phyloP scores from a whole-genome alignment of 2,888 invertebrate genomes.

The Opisthograptis luteolata region DNA sequence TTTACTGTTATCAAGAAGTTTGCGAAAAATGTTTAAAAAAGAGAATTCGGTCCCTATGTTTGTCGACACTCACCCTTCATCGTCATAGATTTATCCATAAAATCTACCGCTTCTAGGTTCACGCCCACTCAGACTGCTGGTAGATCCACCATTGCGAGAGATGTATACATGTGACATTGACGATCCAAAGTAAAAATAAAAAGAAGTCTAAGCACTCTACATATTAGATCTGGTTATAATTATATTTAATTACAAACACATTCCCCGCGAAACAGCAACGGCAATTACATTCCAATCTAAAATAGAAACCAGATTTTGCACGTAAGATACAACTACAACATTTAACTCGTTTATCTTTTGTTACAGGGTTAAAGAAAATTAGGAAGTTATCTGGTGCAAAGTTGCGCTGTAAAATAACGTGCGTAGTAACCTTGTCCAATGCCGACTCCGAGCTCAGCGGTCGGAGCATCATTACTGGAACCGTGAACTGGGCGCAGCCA shows the following conservation, averaged over 20 bases:
- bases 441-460: constrained; percentile 57
- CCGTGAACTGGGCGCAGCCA: constrained; percentile 59
- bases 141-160: too few relatives aligned
- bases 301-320: constrained; percentile 18
- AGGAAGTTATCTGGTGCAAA: constrained; percentile 53
- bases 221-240: too few relatives aligned
- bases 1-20: too few relatives aligned
- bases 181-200: too few relatives aligned
- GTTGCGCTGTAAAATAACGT: constrained; percentile 52
- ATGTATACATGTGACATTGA: too few relatives aligned
- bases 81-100: too few relatives aligned
- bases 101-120: too few relatives aligned
- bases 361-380: constrained; percentile 73
- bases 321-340: not conserved
- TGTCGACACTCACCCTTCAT: too few relatives aligned
- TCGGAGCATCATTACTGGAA: constrained; percentile 51
- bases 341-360: constrained; percentile 46
- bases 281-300: constrained; percentile 17
- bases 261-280: constrained; percentile 1
- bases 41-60: too few relatives aligned
- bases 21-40: too few relatives aligned
- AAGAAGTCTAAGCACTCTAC: too few relatives aligned
- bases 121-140: too few relatives aligned
- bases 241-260: constrained; percentile 5
- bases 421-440: constrained; percentile 59